Base-by-base conservation (phyloP, 2,113 vertebrate genomes). In the Todiramphus chloris region DNA sequence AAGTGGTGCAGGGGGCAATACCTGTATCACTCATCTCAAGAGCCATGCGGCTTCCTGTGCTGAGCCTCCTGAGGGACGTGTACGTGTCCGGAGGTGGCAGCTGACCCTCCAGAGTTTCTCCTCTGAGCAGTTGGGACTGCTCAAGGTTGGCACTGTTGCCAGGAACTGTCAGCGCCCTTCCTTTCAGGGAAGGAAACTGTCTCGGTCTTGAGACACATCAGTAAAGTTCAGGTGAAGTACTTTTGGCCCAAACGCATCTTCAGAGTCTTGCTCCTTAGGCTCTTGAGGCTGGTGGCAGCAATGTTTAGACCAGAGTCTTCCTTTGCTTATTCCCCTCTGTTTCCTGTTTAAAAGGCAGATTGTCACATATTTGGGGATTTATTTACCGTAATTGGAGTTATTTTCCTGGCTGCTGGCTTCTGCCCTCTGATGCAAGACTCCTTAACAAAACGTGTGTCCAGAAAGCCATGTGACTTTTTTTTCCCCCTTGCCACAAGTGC, bases 371-470 rank as follows among this genome's bases (percentile, higher is more conserved):
- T 97, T 98, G 95, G 95, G 94, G 96, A 96, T 98, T 97, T 98
- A 97, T 98, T 98, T 98, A 97, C 96, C 89, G 93, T 98, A 98
- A 98, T 97, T 96, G 94, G 96, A 97, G 95, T 96, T 97, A 96
- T 94, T 97, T 96, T 97, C 97, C 90, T 98, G 91, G 96, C 95
- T 97, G 96, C 92, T 96, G 94, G 85, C 95, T 95, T 93, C 93
- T 96, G 92, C 96, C 90, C 96, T 97, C 95, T 96, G 91, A 97
- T 96, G 91, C 83, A 96, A 97, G 95, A 95, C 84, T 97, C 88
- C 77, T 73, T 17, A 81, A 94, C 12, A 23, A 97, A 95, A 93
- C n/a, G 85, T 87, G 92, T 94, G 92, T 96, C 97, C 96, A 97
- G 96, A 97, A 97, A 97, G 95, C 96, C 89, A 39, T 95, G 96